phyloP scores from a whole-genome alignment of 1,140 invertebrate species.

The Nasonia vitripennis region DNA sequence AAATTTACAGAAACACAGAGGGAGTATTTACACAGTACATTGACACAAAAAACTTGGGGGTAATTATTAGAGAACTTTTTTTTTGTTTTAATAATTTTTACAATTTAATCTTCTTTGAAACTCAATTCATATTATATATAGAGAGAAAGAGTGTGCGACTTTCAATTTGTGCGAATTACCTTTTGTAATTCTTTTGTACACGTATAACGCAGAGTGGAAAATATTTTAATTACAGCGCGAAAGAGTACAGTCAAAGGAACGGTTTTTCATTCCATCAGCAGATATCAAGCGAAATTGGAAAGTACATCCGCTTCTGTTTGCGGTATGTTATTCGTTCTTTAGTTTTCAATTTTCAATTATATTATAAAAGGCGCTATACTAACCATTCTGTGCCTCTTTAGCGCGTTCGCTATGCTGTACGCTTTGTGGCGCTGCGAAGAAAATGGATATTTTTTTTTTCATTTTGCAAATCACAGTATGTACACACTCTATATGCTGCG shows the following conservation, averaged over 20 bases:
- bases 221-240: too few species aligned
- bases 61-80: not conserved
- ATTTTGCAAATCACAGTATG: constrained; percentile 26
- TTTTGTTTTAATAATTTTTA: not conserved
- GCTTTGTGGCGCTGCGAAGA: constrained; percentile 31
- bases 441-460: constrained; percentile 6
- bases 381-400: constrained; percentile 42
- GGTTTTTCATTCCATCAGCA: too few species aligned
- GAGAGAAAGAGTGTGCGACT: too few species aligned
- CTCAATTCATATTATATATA: too few species aligned
- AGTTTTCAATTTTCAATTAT: not conserved
- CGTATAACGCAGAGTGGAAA: too few species aligned
- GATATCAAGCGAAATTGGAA: not conserved
- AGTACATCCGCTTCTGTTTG: not conserved
- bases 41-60: not conserved
- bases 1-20: constrained; percentile 45
- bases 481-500: too few species aligned
- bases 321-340: too few species aligned
- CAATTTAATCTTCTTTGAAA: not conserved
- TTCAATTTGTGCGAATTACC: too few species aligned
- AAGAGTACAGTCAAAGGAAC: too few species aligned
- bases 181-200: too few species aligned
- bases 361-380: constrained; percentile 10
- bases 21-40: constrained; percentile 29
- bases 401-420: constrained; percentile 18